A percentile compares a stretch with the other conserved stretches of the same genome.
Conservation (phyloP, 2,113 vertebrate genomes). For the Otis tarda region DNA sequence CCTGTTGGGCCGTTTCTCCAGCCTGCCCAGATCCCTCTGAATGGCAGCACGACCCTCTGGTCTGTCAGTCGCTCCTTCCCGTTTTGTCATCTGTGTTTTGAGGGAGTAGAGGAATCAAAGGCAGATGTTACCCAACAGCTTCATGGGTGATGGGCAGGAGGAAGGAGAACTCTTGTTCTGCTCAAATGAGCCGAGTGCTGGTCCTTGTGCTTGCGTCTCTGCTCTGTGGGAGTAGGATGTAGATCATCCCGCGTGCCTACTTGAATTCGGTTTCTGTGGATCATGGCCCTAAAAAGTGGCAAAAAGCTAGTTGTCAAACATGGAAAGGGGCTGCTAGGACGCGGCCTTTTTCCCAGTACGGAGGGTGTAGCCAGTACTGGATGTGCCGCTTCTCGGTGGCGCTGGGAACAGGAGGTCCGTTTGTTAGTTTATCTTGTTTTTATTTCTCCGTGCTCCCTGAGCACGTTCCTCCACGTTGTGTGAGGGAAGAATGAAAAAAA, state of each 20-base stretch:
- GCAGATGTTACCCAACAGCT: background rate
- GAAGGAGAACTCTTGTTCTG: background rate
- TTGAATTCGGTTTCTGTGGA: background rate
- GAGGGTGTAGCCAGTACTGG: background rate
- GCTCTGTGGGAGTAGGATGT: background rate
- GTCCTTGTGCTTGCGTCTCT: background rate
- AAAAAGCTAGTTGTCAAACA: accelerated
- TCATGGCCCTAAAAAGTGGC: background rate
- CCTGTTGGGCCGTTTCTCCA: no score
- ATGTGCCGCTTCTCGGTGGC: background rate
- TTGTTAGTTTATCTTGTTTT: background rate
- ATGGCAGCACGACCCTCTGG: no score
- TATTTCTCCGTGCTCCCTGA: background rate
- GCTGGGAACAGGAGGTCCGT: background rate
- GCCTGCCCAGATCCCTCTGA: no score
- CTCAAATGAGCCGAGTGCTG: background rate
- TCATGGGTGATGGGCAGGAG: background rate
- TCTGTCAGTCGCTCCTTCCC: background rate
- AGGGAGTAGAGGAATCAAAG: background rate
- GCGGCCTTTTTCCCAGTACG: accelerated
- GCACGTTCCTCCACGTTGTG: accelerated
- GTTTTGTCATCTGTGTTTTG: background rate
- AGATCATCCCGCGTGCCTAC: background rate
- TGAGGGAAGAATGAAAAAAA: background rate
- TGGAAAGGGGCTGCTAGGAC: background rate